phyloP scores from a whole-genome alignment of 2,888 invertebrate genomes.

The Boloria euphrosyne region DNA sequence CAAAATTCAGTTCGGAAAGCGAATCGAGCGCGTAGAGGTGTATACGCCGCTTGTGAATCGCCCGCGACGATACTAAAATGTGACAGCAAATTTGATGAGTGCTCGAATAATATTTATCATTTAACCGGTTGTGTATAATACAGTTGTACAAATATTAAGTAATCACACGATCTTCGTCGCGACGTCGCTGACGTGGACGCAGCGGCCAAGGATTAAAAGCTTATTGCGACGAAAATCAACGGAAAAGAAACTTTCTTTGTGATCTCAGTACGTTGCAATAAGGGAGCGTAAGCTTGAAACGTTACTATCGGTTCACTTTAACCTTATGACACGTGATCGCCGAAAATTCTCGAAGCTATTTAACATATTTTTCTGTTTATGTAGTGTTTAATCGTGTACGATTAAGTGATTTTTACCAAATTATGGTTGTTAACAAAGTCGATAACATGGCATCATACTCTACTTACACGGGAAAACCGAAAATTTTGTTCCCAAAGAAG shows the following conservation, averaged over 20 bases:
- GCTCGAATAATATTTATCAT: constrained; percentile 55
- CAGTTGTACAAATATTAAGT: constrained; percentile 45
- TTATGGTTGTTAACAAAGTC: constrained; percentile 79
- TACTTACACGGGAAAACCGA: constrained; percentile 78
- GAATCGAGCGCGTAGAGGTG: constrained; percentile 57
- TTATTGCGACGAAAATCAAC: constrained; percentile 72
- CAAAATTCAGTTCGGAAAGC: constrained; percentile 75
- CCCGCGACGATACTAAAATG: constrained; percentile 71
- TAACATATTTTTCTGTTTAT: constrained; percentile 55
- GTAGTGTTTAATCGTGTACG: constrained; percentile 64
- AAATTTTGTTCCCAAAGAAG: constrained; percentile 80
- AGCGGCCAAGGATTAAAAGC: constrained; percentile 71
- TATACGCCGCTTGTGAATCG: constrained; percentile 52
- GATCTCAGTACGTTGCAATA: constrained; percentile 53
- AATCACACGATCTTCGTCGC: constrained; percentile 53
- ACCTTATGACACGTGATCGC: constrained; percentile 61
- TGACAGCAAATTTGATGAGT: constrained; percentile 70
- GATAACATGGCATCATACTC: constrained; percentile 80
- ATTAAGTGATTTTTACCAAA: constrained; percentile 66
- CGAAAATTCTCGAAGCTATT: constrained; percentile 73
- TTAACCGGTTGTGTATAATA: constrained; percentile 53
- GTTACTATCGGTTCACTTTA: constrained; percentile 54
- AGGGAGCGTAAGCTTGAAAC: constrained; percentile 58
- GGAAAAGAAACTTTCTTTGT: constrained; percentile 68
- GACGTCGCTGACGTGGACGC: constrained; percentile 72